Conservation (phyloP, 2,113 vertebrate species). For the Cryptotis parvus region DNA sequence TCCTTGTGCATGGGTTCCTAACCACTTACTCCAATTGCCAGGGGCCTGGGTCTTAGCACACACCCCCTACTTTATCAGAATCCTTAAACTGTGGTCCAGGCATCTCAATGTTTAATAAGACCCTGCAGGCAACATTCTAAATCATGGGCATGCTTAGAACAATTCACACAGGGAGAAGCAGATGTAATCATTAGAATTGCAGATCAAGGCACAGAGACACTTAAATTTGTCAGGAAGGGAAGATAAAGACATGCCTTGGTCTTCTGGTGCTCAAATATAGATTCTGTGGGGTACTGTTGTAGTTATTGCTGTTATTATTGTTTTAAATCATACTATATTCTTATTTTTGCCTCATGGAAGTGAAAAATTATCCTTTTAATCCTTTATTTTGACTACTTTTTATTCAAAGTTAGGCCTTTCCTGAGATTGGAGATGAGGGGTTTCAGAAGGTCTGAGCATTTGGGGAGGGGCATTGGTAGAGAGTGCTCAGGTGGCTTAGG, state of each 20-base stretch:
- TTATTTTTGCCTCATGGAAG: not conserved
- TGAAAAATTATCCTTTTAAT: not conserved
- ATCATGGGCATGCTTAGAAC: not conserved
- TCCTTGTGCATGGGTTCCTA: accelerated
- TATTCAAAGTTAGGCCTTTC: slow-evolving; percentile 43
- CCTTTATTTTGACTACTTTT: not conserved
- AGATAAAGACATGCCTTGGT: not conserved
- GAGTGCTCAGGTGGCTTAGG: no score
- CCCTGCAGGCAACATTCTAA: not conserved
- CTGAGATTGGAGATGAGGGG: not conserved
- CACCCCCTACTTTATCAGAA: not conserved
- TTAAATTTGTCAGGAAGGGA: not conserved
- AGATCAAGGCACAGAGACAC: not conserved
- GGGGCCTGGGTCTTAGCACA: not conserved
- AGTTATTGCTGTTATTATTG: not conserved
- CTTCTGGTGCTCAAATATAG: slow-evolving; percentile 11
- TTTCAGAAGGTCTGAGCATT: not conserved
- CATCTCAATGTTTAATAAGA: not conserved
- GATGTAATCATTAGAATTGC: not conserved
- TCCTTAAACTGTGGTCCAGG: not conserved
- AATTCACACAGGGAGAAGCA: not conserved
- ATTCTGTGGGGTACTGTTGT: no score
- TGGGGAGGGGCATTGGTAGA: no score
- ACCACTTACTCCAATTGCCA: not conserved
- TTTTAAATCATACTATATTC: not conserved